phyloP scores from a whole-genome alignment of 2,797 vertebrate species.

The Gallinago solitaria region DNA sequence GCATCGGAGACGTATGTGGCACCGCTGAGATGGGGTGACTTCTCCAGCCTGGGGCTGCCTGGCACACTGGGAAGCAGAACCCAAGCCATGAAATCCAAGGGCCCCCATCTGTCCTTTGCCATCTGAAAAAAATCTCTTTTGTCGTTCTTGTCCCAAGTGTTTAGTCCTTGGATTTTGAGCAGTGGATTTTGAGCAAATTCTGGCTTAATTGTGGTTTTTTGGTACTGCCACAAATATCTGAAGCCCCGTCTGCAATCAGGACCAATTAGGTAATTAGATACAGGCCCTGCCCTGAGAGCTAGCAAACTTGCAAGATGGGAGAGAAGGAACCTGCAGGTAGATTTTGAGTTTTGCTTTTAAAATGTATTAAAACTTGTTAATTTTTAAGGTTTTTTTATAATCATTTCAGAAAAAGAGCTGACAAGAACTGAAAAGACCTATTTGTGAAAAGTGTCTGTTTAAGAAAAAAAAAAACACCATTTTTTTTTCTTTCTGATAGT shows the following conservation, averaged over 20 bases:
- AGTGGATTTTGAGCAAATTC: neutral
- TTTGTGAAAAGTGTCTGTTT: neutral
- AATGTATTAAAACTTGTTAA: neutral
- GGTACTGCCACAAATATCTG: neutral
- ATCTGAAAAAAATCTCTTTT: neutral
- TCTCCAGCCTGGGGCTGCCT: neutral
- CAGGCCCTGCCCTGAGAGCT: neutral
- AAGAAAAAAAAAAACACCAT: neutral
- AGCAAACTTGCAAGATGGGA: neutral
- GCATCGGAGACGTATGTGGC: rapidly evolving
- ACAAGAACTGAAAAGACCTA: neutral
- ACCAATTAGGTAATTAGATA: neutral
- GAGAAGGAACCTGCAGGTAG: neutral
- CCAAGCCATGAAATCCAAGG: neutral
- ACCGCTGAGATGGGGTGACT: neutral
- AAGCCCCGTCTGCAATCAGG: neutral
- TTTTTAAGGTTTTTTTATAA: neutral
- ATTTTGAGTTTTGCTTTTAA: neutral
- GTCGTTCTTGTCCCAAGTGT: neutral
- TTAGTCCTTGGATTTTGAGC: neutral
- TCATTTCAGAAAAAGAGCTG: neutral
- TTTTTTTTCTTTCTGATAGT: neutral
- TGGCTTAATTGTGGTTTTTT: neutral
- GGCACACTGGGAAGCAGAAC: neutral
- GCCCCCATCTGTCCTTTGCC: rapidly evolving